Conservation (phyloP, 2,113 vertebrate species). For the Aythya baeri region DNA sequence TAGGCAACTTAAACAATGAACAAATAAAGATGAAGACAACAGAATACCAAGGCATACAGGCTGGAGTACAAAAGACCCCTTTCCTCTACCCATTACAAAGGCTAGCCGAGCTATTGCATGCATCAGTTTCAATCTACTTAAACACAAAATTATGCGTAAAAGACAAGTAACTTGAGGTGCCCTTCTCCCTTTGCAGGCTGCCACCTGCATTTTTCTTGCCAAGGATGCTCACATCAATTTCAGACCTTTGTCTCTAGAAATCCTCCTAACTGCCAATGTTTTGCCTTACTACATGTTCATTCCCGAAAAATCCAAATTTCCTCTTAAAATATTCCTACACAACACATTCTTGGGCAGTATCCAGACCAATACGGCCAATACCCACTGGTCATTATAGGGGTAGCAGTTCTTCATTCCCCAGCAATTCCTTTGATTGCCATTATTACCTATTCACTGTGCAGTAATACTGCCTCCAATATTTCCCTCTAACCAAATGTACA, state of each 20-base stretch:
- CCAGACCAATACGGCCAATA: not conserved
- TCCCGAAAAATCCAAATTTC: not conserved
- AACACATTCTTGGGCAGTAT: not conserved
- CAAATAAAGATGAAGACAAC: not conserved
- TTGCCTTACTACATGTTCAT: not conserved
- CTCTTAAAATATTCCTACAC: not conserved
- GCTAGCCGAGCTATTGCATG: not conserved
- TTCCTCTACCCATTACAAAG: not conserved
- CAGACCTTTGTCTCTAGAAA: not conserved
- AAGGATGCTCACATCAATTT: not conserved
- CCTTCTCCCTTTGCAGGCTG: not conserved
- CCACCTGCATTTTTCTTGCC: not conserved
- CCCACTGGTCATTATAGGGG: not conserved
- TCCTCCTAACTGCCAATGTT: not conserved
- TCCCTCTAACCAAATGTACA: not conserved
- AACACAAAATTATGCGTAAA: not conserved
- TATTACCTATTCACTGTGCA: not conserved
- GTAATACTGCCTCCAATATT: not conserved
- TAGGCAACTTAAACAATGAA: not conserved
- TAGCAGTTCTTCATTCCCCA: not conserved
- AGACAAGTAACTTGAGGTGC: not conserved
- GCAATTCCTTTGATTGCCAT: not conserved
- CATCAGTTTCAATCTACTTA: not conserved
- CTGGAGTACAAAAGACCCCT: not conserved
- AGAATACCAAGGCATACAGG: not conserved